phyloP scores from a whole-genome alignment of 2,797 vertebrate genomes.

The Cirrhinus mrigala region DNA sequence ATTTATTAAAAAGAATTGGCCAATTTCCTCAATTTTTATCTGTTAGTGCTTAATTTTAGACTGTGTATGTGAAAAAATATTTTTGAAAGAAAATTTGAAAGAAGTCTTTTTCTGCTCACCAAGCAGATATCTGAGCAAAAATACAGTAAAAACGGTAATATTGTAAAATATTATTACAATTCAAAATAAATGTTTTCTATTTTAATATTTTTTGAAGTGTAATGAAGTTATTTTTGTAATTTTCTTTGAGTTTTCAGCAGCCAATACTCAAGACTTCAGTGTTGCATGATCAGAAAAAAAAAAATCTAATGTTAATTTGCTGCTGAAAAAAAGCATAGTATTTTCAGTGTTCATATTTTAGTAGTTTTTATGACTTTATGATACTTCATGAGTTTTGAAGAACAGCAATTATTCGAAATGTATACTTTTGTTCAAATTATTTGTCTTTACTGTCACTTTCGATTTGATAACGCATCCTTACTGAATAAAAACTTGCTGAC shows the following conservation, averaged over 20 bases:
- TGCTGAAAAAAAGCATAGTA: no score
- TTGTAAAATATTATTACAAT: background rate
- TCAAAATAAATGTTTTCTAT: background rate
- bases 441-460: no score
- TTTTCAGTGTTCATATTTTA: no score
- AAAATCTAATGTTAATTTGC: no score
- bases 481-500: background rate
- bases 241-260: background rate
- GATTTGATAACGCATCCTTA: background rate
- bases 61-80: no score
- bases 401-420: background rate
- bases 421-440: no score
- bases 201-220: background rate
- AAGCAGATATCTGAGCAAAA: no score
- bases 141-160: background rate
- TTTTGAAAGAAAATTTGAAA: no score
- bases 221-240: background rate
- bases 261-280: background rate
- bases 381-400: background rate
- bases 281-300: background rate
- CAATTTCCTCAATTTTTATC: no score
- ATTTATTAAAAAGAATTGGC: no score
- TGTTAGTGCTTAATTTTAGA: no score
- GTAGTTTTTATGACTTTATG: background rate
- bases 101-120: no score